These are phyloP conservation scores for Bombus polaris DNA, from an alignment of 1,140 invertebrate species.

Conservation along the genomic window DNA sequence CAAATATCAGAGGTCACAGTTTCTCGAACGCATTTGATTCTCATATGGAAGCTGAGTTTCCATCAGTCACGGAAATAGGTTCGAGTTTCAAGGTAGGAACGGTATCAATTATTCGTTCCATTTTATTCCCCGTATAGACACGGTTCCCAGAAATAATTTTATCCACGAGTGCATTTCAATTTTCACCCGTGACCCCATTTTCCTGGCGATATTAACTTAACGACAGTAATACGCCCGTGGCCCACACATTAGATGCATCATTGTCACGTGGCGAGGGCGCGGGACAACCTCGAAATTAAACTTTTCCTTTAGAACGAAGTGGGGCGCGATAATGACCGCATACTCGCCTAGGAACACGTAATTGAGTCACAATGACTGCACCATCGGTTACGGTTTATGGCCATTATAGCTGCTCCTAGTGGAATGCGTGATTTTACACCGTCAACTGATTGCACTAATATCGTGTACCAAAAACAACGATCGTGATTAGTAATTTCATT, in stretches of 20 bases:
- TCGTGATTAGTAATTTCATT: neutral
- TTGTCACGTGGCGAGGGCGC: slow-evolving; percentile 36
- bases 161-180: slow-evolving; percentile 37
- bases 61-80: neutral
- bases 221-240: slow-evolving; percentile 21
- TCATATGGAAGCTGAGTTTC: neutral
- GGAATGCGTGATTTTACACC: slow-evolving; percentile 60
- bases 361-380: slow-evolving; percentile 67
- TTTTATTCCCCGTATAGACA: neutral
- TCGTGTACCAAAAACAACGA: too few relatives aligned
- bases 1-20: neutral
- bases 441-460: slow-evolving; percentile 28
- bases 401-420: slow-evolving; percentile 41
- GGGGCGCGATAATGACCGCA: slow-evolving; percentile 49
- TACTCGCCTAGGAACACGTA: slow-evolving; percentile 52
- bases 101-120: neutral
- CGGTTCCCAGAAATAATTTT: slow-evolving; percentile 9
- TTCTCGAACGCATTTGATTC: neutral
- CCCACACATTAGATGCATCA: slow-evolving; percentile 42
- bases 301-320: slow-evolving; percentile 47
- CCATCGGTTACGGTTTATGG: slow-evolving; percentile 47
- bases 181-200: slow-evolving; percentile 11
- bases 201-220: slow-evolving; percentile 24
- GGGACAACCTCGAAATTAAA: slow-evolving; percentile 41
- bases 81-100: neutral